Conservation (phyloP, 1,140 invertebrate genomes). For the Sitobion miscanthi region DNA sequence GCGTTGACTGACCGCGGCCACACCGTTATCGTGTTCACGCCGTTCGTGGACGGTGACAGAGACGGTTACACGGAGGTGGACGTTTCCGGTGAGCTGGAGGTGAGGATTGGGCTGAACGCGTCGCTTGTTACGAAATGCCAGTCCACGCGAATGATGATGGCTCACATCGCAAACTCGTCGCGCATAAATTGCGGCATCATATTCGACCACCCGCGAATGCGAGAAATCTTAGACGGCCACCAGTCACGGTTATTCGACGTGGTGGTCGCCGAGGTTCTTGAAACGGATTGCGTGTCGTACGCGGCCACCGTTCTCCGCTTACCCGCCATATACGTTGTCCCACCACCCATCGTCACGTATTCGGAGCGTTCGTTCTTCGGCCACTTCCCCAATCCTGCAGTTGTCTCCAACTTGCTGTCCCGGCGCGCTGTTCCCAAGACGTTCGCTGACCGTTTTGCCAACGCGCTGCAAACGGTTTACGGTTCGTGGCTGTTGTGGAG, state of each 20-base stretch:
- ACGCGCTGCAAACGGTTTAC: neutral
- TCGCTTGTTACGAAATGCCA: too few relatives aligned
- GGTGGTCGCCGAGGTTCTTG: neutral
- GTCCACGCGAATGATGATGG: neutral
- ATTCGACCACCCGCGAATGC: neutral
- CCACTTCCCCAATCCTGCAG: neutral
- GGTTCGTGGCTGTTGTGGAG: too few relatives aligned
- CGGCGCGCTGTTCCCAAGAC: neutral
- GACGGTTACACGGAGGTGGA: conserved; percentile 19
- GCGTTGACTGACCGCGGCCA: conserved; percentile 61
- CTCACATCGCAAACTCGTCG: neutral
- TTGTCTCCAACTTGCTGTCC: neutral
- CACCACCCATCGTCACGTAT: neutral
- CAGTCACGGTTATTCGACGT: neutral
- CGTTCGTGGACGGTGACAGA: neutral
- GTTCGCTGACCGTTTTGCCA: neutral
- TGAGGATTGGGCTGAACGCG: neutral
- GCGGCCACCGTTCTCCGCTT: neutral
- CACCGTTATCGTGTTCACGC: conserved; percentile 60
- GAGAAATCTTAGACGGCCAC: neutral
- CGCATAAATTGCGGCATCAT: neutral
- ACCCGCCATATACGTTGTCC: neutral
- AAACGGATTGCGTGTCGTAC: neutral
- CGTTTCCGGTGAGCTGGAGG: neutral
- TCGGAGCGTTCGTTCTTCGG: neutral